phyloP scores from a whole-genome alignment of 2,797 vertebrate species.

The Neostethus bicornis region DNA sequence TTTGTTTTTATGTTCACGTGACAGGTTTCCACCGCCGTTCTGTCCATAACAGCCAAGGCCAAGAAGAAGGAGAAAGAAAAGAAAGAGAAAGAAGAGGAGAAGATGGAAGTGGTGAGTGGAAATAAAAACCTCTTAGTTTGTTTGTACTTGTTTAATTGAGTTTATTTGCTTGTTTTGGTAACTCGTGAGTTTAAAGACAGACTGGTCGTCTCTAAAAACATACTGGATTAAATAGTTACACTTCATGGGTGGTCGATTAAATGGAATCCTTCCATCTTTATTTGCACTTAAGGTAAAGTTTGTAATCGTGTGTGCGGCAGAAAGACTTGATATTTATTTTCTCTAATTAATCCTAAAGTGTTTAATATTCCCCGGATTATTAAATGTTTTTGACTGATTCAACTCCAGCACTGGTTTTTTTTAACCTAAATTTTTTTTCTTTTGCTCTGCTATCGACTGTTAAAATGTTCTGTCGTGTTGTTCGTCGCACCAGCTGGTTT shows the following conservation, averaged over 20 bases:
- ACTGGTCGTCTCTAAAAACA: background rate
- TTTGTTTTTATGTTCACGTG: conserved; percentile 41
- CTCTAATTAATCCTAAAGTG: background rate
- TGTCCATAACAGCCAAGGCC: conserved; percentile 98
- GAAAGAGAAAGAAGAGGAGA: conserved; percentile 96
- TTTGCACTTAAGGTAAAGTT: background rate
- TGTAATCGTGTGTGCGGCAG: background rate
- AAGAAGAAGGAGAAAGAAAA: conserved; percentile 99
- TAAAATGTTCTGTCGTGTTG: background rate
- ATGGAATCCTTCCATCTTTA: conserved; percentile 1
- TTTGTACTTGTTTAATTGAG: background rate
- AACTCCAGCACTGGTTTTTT: conserved; percentile 1
- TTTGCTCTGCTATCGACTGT: background rate
- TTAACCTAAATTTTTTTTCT: background rate
- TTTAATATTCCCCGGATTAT: background rate
- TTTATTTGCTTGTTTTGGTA: background rate
- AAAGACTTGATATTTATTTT: background rate
- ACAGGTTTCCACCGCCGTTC: conserved; percentile 96
- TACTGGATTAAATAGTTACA: background rate
- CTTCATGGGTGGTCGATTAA: background rate
- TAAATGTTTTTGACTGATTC: background rate
- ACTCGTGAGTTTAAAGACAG: background rate
- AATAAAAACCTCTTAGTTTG: background rate
- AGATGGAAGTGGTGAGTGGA: conserved; percentile 96
- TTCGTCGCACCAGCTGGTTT: background rate